A percentile compares a stretch with the other conserved stretches of the same genome.
Conservation (phyloP, 2,797 vertebrate genomes). For the Alauda arvensis region DNA sequence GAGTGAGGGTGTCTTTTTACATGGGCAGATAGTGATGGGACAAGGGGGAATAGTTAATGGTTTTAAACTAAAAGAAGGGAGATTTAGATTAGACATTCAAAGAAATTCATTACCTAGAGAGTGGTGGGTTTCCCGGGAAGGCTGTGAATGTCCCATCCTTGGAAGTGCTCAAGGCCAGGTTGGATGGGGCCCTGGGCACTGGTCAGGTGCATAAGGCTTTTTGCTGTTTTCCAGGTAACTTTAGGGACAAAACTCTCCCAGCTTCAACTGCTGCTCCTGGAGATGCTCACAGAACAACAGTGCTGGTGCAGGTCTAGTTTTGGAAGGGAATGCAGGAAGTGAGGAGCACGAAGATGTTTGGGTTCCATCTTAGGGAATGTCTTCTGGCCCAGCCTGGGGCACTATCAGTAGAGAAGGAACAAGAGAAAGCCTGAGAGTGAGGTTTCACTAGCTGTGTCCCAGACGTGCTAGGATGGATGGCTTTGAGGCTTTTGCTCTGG, state of each 20-base stretch:
- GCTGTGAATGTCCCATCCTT: background rate
- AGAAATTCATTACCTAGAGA: background rate
- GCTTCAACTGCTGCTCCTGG: background rate
- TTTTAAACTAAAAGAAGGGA: background rate
- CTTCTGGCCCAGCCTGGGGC: background rate
- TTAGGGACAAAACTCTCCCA: background rate
- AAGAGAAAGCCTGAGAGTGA: background rate
- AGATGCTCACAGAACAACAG: background rate
- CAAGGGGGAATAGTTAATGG: background rate
- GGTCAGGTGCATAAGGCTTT: background rate
- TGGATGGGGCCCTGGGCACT: background rate
- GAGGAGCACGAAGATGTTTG: background rate
- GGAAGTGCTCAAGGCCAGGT: background rate
- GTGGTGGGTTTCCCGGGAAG: background rate
- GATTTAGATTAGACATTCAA: background rate
- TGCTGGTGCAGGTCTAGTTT: background rate
- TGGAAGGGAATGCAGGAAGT: background rate
- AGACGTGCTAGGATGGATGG: background rate
- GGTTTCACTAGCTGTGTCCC: background rate
- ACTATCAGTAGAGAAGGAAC: background rate
- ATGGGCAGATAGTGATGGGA: background rate
- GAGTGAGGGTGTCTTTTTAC: background rate
- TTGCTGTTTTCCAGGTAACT: background rate
- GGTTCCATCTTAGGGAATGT: background rate
- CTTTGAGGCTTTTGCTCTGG: background rate